Evolutionary conservation across 2,888 invertebrate species (phyloP), one percentile per base, ranked within the genome.

Genomic region (Drosophila paracracens): DNA sequence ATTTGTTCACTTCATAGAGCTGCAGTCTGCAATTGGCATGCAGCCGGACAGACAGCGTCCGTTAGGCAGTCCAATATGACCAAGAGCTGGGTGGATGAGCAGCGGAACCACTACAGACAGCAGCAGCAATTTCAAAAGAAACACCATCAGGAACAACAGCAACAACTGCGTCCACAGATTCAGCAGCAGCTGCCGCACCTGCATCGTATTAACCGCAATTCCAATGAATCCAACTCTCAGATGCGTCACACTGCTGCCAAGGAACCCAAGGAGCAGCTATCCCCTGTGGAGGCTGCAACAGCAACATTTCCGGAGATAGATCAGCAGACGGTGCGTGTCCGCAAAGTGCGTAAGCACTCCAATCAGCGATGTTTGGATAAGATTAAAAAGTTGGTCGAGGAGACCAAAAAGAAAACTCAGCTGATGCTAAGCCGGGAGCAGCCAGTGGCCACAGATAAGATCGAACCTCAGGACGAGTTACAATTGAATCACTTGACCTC

Each of bases 251-350:
- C 36, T 38, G 29, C 16, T 27, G 10, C 11, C 43, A 40, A 25
- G 27, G 65, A 70, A 8, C 16, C 51, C 3, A 7, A 1, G 0
- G 78, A 78, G 51, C 7, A 8, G 16, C 27, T 74, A 38, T 79
- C 83, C 1, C 79, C 79, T 6, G 69, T 75, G 40, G 76, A 70
- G 2, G 76, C 74, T 18, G 67, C 73, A 13, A 69, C 76, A 8
- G 75, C 74, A 3, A 61, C 83, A 0, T 16, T n/a, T n/a, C n/a
- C 8, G 5, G 10, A 56, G 2, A 33, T 35, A 1, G 16, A 48
- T 7, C 62, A 63, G 27, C 8, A 57, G 31, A 38, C 63, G 13
- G 31, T 38, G 4, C 64, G 67, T 1, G 54, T n/a, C 0, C 43
- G 67, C 18, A 61, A 51, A 7, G 2, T 61, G 53, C 78, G 43